Evolutionary conservation across 1,140 invertebrate genomes (phyloP).

Genomic region (Drosophila arawakana): DNA sequence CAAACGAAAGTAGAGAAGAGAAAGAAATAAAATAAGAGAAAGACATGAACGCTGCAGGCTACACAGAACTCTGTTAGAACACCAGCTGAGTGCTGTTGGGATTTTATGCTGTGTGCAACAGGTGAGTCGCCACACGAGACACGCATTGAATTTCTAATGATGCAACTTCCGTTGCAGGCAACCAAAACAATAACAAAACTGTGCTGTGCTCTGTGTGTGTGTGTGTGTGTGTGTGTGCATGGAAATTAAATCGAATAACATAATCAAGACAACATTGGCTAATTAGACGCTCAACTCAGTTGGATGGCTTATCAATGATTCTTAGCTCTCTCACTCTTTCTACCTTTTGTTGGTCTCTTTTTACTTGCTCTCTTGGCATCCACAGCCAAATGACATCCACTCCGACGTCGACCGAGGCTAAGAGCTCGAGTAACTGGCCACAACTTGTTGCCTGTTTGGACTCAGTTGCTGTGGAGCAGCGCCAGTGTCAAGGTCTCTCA

Average conservation of each 20-base stretch:
- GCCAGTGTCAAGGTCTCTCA: conserved; percentile 85
- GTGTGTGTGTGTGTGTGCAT: background rate
- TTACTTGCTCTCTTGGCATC: conserved; percentile 32
- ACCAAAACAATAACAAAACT: background rate
- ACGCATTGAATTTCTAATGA: conserved; percentile 72
- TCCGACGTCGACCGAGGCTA: conserved; percentile 37
- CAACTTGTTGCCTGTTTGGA: conserved; percentile 49
- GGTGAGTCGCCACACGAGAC: conserved; percentile 46
- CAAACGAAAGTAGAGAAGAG: background rate
- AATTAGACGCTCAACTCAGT: conserved; percentile 43
- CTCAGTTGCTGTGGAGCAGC: conserved; percentile 82
- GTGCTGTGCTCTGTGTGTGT: background rate
- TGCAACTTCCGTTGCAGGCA: conserved; percentile 59
- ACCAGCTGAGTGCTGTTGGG: conserved; percentile 33
- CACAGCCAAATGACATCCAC: conserved; percentile 35
- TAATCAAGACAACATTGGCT: conserved; percentile 41
- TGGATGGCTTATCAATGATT: conserved; percentile 59
- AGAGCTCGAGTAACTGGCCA: conserved; percentile 62
- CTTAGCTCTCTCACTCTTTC: conserved; percentile 8
- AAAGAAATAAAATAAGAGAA: conserved; percentile 28
- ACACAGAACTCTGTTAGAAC: conserved; percentile 28
- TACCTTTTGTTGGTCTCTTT: background rate
- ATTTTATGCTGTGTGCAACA: conserved; percentile 36
- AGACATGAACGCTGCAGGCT: conserved; percentile 10
- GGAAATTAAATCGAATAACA: conserved; percentile 41